These are phyloP conservation scores for Leptopilina drosophilae DNA, from an alignment of 2,888 invertebrate genomes.

Conservation along the genomic window DNA sequence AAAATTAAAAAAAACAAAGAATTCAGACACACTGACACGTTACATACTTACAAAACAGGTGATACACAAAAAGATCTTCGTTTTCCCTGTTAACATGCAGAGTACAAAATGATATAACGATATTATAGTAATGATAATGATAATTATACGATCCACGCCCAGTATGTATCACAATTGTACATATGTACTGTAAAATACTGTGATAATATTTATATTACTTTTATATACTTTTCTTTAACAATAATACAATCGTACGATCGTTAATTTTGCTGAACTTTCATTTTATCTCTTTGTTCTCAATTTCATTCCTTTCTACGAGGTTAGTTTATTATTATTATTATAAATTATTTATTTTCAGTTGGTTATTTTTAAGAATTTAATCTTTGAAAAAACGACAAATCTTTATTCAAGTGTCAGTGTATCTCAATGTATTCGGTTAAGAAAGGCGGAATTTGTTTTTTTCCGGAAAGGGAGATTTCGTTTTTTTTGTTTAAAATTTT, in stretches of 20 bases:
- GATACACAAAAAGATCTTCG: slow-evolving; percentile 43
- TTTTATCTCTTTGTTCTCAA: slow-evolving; percentile 43
- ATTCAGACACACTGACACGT: slow-evolving; percentile 50
- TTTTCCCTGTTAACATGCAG: slow-evolving; percentile 66
- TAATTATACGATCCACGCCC: slow-evolving; percentile 58
- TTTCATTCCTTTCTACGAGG: neutral
- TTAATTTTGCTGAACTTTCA: slow-evolving; percentile 45
- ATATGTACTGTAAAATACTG: slow-evolving; percentile 76
- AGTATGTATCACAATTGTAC: slow-evolving; percentile 71
- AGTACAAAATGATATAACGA: slow-evolving; percentile 65
- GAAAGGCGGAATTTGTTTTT: neutral
- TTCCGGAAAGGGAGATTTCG: neutral
- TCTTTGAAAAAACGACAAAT: neutral
- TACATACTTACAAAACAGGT: slow-evolving; percentile 43
- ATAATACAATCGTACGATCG: slow-evolving; percentile 58
- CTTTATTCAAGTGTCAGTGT: slow-evolving; percentile 27
- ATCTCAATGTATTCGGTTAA: neutral
- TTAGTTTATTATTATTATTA: neutral
- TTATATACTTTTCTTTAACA: slow-evolving; percentile 61
- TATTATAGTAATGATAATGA: slow-evolving; percentile 53
- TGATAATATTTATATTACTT: slow-evolving; percentile 75
- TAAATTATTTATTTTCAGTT: neutral
- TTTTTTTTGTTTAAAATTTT: neutral
- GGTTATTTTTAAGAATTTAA: neutral
- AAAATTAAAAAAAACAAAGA: slow-evolving; percentile 39